Conservation (phyloP, 1,140 invertebrate genomes). For the Drosophila pseudoobscura region DNA sequence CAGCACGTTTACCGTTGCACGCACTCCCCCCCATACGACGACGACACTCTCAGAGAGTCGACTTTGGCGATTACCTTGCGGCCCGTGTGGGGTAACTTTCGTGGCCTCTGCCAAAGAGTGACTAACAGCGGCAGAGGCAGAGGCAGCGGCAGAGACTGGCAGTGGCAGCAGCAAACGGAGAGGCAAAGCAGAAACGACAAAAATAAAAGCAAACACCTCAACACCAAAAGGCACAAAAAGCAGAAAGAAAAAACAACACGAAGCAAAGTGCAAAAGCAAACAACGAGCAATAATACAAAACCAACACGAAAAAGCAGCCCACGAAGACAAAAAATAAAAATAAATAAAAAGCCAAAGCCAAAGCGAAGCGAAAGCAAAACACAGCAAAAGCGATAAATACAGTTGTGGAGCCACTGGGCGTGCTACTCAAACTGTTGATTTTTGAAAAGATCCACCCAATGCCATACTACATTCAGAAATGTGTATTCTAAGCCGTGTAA, state of each 20-base stretch:
- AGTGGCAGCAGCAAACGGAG: slow-evolving; percentile 8
- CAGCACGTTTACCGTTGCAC: slow-evolving; percentile 39
- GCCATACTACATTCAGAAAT: neutral
- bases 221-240: slow-evolving; percentile 11
- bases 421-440: too few relatives aligned
- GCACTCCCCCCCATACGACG: slow-evolving; percentile 21
- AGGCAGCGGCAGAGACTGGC: neutral
- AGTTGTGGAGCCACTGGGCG: slow-evolving; percentile 42
- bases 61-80: too few relatives aligned
- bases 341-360: slow-evolving; percentile 12
- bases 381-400: slow-evolving; percentile 46
- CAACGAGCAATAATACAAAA: slow-evolving; percentile 45
- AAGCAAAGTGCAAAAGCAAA: slow-evolving; percentile 69
- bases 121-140: slow-evolving; percentile 52
- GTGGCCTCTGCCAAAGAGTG: slow-evolving; percentile 73
- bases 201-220: slow-evolving; percentile 16
- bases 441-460: too few relatives aligned
- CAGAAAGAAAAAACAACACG: slow-evolving; percentile 31
- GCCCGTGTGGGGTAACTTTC: slow-evolving; percentile 57
- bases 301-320: slow-evolving; percentile 29
- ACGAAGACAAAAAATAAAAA: slow-evolving; percentile 27
- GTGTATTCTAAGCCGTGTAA: too few relatives aligned
- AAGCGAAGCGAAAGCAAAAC: slow-evolving; percentile 31
- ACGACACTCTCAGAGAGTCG: neutral
- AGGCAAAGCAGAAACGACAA: slow-evolving; percentile 31